phyloP scores from a whole-genome alignment of 1,140 invertebrate species.

The Apis dorsata region DNA sequence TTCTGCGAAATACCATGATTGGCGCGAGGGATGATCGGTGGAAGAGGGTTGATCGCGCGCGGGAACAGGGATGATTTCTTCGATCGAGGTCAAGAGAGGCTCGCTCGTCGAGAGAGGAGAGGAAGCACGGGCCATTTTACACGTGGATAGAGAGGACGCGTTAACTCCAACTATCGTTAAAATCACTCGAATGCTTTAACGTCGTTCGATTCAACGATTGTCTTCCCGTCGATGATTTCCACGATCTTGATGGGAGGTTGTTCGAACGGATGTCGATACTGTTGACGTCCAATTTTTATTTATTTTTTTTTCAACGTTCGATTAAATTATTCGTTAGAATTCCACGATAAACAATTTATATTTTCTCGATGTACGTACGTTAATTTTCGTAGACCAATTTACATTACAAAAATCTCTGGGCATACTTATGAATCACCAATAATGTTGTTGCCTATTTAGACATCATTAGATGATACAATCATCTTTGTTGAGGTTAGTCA shows the following conservation, averaged over 20 bases:
- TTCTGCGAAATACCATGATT: neutral
- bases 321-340: too few relatives aligned
- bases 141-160: neutral
- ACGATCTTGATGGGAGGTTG: neutral
- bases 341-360: too few relatives aligned
- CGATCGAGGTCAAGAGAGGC: conserved; percentile 4
- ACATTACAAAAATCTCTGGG: too few relatives aligned
- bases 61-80: conserved; percentile 3
- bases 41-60: neutral
- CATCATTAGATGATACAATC: too few relatives aligned
- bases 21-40: neutral
- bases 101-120: neutral
- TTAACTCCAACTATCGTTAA: neutral
- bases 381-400: too few relatives aligned
- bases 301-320: too few relatives aligned
- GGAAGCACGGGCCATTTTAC: neutral
- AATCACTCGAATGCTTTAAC: conserved; percentile 11
- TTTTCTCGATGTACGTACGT: too few relatives aligned
- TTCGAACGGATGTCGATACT: neutral
- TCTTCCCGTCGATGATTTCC: neutral
- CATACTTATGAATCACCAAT: too few relatives aligned
- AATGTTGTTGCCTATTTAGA: too few relatives aligned
- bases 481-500: too few relatives aligned
- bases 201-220: neutral
- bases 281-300: too few relatives aligned